phyloP scores from a whole-genome alignment of 2,113 vertebrate species.

The Rhombomys opimus region DNA sequence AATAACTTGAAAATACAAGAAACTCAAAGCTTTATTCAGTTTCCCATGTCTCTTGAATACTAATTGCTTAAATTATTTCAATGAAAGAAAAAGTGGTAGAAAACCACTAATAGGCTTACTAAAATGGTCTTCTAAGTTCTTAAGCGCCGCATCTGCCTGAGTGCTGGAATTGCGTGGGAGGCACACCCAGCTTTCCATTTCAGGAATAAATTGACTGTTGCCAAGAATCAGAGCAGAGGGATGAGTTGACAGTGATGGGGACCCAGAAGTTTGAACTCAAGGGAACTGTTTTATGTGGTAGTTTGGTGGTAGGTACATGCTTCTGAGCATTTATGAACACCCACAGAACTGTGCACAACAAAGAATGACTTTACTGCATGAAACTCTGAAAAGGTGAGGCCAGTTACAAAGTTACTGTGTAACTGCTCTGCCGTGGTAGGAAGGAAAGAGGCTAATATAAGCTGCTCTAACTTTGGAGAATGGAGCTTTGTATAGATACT shows the following conservation, averaged over 20 bases:
- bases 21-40: slow-evolving; percentile 30
- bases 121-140: slow-evolving; percentile 42
- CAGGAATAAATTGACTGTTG: not conserved
- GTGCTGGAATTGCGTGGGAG: not conserved
- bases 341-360: not conserved
- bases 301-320: not conserved
- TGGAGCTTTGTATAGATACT: not conserved
- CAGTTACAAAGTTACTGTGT: no score
- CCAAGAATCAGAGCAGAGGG: not conserved
- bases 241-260: not conserved
- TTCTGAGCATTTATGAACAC: not conserved
- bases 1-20: slow-evolving; percentile 56
- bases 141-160: not conserved
- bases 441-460: not conserved
- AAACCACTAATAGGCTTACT: slow-evolving; percentile 4
- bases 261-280: not conserved
- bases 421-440: not conserved
- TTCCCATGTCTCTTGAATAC: not conserved
- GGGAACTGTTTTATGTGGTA: not conserved
- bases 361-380: slow-evolving; percentile 10
- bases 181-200: not conserved
- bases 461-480: not conserved
- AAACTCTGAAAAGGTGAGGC: not conserved
- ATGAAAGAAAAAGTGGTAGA: slow-evolving; percentile 35
- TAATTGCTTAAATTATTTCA: slow-evolving; percentile 37